Evolutionary conservation across 2,797 vertebrate species (phyloP).

Genomic region (Aplochiton taeniatus): DNA sequence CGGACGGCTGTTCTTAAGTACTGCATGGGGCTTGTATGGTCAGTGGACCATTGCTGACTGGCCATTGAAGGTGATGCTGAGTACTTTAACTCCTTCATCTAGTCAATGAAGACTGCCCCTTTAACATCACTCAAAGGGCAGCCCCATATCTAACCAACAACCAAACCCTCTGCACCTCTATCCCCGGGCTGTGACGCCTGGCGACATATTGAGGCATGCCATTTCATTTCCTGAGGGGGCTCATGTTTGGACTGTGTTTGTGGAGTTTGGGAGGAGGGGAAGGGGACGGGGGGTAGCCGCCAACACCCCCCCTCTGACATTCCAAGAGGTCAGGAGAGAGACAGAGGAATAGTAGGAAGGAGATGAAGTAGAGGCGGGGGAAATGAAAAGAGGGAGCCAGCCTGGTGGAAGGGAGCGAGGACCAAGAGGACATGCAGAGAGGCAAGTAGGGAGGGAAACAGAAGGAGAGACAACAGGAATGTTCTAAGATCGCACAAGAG

Average conservation of each 20-base stretch:
- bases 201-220: slow-evolving; percentile 27
- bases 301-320: slow-evolving; percentile 38
- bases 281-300: slow-evolving; percentile 11
- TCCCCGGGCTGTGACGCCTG: neutral
- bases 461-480: no score
- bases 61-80: no score
- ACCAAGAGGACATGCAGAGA: neutral
- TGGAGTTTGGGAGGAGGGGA: neutral
- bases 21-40: no score
- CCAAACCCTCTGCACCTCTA: neutral
- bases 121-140: no score
- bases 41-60: no score
- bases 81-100: no score
- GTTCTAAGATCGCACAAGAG: no score
- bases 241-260: slow-evolving; percentile 28
- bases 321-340: slow-evolving; percentile 37
- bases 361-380: neutral
- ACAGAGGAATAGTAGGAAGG: slow-evolving; percentile 6
- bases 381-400: neutral
- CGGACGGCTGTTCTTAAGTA: no score
- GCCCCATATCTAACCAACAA: no score
- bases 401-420: neutral
- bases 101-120: no score
- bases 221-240: slow-evolving; percentile 64
- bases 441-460: neutral